These are phyloP conservation scores for Geothlypis trichas DNA, from an alignment of 2,113 vertebrate species.

Conservation along the genomic window DNA sequence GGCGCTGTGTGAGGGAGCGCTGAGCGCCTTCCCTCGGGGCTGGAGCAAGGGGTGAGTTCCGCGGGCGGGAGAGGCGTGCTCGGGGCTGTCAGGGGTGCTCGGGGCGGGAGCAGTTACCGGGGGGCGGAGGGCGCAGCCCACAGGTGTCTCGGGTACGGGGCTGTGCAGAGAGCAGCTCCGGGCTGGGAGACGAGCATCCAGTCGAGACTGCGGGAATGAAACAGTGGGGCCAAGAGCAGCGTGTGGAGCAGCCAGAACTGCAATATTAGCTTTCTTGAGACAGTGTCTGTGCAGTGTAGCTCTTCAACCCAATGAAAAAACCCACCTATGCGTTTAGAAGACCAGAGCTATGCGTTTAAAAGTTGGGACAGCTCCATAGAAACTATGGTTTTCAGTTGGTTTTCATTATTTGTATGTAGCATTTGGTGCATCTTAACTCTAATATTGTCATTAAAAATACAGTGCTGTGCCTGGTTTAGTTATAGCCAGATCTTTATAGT, in stretches of 20 bases:
- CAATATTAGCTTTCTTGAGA: background rate
- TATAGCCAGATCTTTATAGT: background rate
- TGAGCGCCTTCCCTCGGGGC: background rate
- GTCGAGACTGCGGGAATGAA: background rate
- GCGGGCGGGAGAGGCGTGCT: rapidly evolving
- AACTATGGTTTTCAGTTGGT: background rate
- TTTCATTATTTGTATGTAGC: background rate
- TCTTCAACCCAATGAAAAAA: background rate
- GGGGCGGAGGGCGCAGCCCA: too few relatives aligned
- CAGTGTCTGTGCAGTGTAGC: rapidly evolving
- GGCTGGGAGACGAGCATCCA: background rate
- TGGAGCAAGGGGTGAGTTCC: background rate
- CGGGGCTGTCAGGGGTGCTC: rapidly evolving
- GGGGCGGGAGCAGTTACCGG: rapidly evolving
- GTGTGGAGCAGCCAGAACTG: background rate
- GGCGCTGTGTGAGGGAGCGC: background rate
- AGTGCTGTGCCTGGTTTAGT: background rate
- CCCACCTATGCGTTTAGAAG: rapidly evolving
- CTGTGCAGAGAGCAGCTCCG: too few relatives aligned
- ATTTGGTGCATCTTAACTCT: background rate
- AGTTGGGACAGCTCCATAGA: background rate
- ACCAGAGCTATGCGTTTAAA: background rate
- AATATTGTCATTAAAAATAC: background rate
- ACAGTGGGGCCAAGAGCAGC: rapidly evolving
- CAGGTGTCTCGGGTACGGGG: too few relatives aligned